Conservation (phyloP, 2,797 vertebrate genomes). For the Melanotaenia boesemani region DNA sequence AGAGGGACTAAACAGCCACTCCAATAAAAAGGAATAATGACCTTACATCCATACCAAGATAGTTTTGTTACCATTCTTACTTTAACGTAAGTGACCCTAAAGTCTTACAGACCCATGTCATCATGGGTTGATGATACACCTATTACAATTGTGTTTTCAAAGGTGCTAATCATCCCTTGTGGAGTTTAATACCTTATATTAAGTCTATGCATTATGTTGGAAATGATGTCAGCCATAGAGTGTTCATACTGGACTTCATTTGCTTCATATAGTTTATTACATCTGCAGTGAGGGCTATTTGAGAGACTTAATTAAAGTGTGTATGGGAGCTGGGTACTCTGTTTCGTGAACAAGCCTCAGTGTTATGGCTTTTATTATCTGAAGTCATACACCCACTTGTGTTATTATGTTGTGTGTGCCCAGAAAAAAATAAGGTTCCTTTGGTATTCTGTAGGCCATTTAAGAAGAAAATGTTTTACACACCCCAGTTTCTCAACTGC, state of each 20-base stretch:
- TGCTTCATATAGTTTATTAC: constrained; percentile 67
- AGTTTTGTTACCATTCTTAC: too few relatives aligned
- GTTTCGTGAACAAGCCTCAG: constrained; percentile 61
- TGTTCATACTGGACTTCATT: constrained; percentile 56
- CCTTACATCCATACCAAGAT: too few relatives aligned
- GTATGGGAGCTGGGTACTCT: constrained; percentile 44
- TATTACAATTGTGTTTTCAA: not conserved
- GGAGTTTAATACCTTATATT: not conserved
- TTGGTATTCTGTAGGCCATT: constrained; percentile 41
- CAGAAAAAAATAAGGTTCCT: constrained; percentile 24
- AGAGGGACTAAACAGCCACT: not conserved
- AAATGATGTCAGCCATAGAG: constrained; percentile 43
- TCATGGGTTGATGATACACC: not conserved
- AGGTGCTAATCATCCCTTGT: not conserved
- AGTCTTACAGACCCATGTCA: not conserved
- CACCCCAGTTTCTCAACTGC: not conserved
- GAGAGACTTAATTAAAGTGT: constrained; percentile 75
- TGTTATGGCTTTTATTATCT: constrained; percentile 65
- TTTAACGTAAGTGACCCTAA: not conserved
- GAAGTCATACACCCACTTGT: constrained; percentile 38
- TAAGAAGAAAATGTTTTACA: constrained; percentile 9
- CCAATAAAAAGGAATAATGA: not conserved
- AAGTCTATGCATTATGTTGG: constrained; percentile 22
- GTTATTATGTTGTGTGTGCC: constrained; percentile 20
- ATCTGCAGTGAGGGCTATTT: constrained; percentile 60